Conservation (phyloP, 2,113 vertebrate species). For the Gopherus flavomarginatus region DNA sequence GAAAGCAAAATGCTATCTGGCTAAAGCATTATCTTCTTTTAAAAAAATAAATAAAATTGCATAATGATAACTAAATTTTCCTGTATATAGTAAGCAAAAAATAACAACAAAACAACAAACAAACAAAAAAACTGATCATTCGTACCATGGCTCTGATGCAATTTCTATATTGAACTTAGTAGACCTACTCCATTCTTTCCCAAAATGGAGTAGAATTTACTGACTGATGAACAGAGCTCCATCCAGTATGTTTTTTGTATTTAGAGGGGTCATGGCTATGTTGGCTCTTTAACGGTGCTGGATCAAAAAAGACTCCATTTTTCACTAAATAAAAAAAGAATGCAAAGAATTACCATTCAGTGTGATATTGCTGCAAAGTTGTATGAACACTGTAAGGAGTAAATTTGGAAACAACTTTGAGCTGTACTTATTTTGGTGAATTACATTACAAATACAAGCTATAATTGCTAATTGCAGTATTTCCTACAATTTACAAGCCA, state of each 20-base stretch:
- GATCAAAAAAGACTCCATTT: background rate
- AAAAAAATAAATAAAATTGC: background rate
- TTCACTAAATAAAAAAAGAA: constrained; percentile 10
- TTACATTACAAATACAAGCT: background rate
- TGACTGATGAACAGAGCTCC: background rate
- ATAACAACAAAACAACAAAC: background rate
- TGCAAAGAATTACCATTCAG: background rate
- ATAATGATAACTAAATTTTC: background rate
- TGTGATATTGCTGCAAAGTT: background rate
- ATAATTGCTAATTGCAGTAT: background rate
- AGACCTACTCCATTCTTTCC: background rate
- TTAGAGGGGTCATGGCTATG: background rate
- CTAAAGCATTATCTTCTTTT: background rate
- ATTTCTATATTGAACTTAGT: background rate
- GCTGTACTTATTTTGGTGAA: background rate
- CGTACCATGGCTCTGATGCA: background rate
- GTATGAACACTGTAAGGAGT: background rate
- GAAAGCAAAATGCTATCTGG: background rate
- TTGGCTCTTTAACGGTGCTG: background rate
- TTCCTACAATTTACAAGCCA: constrained; percentile 4
- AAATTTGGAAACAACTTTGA: constrained; percentile 9
- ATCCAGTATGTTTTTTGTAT: background rate
- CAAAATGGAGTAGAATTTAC: background rate
- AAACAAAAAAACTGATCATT: background rate
- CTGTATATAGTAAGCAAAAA: constrained; percentile 4